Conservation (phyloP, 2,888 invertebrate species). For the Bugula neritina region DNA sequence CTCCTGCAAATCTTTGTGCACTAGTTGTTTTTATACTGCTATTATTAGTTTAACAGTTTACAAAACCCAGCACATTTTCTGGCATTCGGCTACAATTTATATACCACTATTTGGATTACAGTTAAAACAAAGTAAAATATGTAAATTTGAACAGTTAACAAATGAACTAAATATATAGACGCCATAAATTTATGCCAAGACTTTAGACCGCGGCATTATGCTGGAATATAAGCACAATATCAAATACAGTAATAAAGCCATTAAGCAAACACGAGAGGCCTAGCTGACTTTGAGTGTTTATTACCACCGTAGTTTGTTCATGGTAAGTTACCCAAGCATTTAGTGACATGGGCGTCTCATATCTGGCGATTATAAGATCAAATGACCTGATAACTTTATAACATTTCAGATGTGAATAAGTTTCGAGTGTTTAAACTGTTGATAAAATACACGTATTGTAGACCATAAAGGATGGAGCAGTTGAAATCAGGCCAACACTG, state of each 20-base stretch:
- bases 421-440: neutral
- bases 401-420: neutral
- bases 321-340: neutral
- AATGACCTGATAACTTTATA: neutral
- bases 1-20: neutral
- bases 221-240: neutral
- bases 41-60: neutral
- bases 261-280: constrained; percentile 1
- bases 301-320: neutral
- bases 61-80: neutral
- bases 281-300: neutral
- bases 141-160: too few species aligned
- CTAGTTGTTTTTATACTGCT: neutral
- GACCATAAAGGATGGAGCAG: neutral
- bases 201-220: neutral
- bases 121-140: too few species aligned
- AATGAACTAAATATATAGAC: too few species aligned
- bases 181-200: too few species aligned
- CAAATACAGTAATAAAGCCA: constrained; percentile 16
- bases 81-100: neutral
- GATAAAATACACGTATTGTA: neutral
- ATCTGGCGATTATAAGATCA: neutral
- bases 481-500: neutral
- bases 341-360: neutral
- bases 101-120: neutral